Evolutionary conservation across 2,113 vertebrate genomes (phyloP).

Genomic region (Marmota monax): DNA sequence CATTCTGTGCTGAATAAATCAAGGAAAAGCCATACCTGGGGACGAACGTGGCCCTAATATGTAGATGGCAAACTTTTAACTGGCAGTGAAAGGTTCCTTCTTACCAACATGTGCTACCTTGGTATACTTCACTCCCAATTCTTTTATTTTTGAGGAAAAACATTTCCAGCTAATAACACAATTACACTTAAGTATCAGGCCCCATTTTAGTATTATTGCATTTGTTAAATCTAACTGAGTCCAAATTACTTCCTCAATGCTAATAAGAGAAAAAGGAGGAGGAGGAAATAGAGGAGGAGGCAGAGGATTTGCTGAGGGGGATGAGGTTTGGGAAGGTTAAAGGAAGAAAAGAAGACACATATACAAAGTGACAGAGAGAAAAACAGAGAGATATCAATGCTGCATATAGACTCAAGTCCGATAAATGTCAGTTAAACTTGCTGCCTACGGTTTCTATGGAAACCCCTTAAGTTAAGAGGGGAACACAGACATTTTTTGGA

Average conservation of each 20-base stretch:
- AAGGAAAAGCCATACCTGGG: background rate
- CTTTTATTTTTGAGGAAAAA: constrained; percentile 82
- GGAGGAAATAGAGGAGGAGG: constrained; percentile 43
- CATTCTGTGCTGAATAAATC: background rate
- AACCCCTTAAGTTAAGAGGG: constrained; percentile 89
- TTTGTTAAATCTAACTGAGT: constrained; percentile 86
- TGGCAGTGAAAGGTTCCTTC: constrained; percentile 1
- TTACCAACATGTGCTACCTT: constrained; percentile 33
- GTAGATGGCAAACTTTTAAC: background rate
- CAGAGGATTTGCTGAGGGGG: background rate
- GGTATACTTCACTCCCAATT: constrained; percentile 75
- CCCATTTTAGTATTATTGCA: constrained; percentile 85
- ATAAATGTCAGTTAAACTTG: constrained; percentile 87
- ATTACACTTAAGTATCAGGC: constrained; percentile 80
- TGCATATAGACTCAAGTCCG: constrained; percentile 80
- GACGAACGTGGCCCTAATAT: background rate
- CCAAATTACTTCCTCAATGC: constrained; percentile 85
- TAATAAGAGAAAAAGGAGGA: constrained; percentile 81
- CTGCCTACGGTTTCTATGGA: constrained; percentile 91
- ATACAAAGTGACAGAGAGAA: background rate
- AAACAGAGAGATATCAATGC: constrained; percentile 63
- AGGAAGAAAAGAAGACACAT: constrained; percentile 9
- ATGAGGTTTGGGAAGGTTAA: background rate
- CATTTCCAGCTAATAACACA: constrained; percentile 82
- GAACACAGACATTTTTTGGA: constrained; percentile 83